Evolutionary conservation across 2,113 vertebrate genomes (phyloP), one percentile per base, ranked within the genome.

Genomic region (Varanus komodoensis): DNA sequence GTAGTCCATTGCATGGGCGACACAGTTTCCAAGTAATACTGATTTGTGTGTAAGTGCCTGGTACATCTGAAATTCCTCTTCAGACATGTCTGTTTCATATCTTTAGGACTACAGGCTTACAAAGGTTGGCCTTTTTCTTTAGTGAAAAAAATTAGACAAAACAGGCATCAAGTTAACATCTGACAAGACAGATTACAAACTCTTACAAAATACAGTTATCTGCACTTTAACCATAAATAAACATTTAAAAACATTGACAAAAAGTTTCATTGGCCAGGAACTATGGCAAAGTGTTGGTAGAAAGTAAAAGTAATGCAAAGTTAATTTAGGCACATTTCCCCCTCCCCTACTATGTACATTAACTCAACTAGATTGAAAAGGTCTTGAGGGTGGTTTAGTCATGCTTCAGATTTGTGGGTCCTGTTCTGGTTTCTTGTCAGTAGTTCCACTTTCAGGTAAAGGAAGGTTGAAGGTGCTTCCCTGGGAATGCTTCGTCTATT

Each of bases 81-180:
- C 87, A 88, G 67, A 82, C 77, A 64, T 32, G 85, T 57, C 89
- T 82, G 29, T 8, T 84, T 85, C 83, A 82, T 94, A 91, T 89
- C 80, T 94, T 94, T 73, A 90, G 91, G 92, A 92, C 93, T 87
- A 88, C 75, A 79, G 15, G 64, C 89, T 96, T 96, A 91, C 89
- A 95, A 95, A 93, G 90, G 87, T 82, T 93, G 92, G 95, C 87
- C 80, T 95, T 93, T 92, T 93, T 87, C 75, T 92, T 86, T 91
- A 91, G 93, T 92, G 61, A n/a, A 77, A 92, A 85, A 79, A 88
- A 91, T 86, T 84, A 91, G 89, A 94, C 91, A 89, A 92, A 96
- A 95, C 93, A 95, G 93, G 94, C 94, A 96, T 94, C 87, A 87
- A 95, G 96, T 96, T 93, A 96, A 92, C 93, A 94, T 93, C 95